Base-by-base conservation (phyloP, 2,113 vertebrate species). In the Indicator indicator region DNA sequence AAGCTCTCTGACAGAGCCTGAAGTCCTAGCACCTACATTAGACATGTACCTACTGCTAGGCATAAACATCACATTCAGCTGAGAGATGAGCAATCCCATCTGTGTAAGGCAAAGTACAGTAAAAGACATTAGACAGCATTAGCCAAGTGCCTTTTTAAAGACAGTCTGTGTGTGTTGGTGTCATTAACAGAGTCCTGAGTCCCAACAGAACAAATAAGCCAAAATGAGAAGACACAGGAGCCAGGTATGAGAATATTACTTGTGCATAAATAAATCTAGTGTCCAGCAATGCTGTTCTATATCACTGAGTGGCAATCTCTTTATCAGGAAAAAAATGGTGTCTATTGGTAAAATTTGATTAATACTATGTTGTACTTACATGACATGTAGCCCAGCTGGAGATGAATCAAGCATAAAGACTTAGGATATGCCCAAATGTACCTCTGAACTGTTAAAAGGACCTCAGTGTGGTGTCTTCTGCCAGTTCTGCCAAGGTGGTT, bases 261-360 rank as follows among this genome's bases (percentile, higher is more conserved):
- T 21, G 52, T 54, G 77, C 10, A 27, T 58, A 80, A 80, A 52
- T 17, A 20, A 87, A 32, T 21, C 40, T 56, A 42, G 32, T 6
- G 38, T 16, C 17, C 30, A 81, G 72, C 73, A 64, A 59, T 62
- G 26, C 13, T 59, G 40, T 21, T 24, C 27, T 82, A 0, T n/a
- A 62, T 69, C 14, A 59, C 42, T 72, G 26, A 82, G 50, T 63
- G 36, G 7, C 11, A 59, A 30, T 19, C 12, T 70, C 52, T 32
- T 56, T 68, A 64, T 4, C 0, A 0, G 42, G 13, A 0, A 3
- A 70, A 44, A 78, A 64, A 33, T 3, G 17, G 6, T 63, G 23
- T 69, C 58, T 44, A 16, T 50, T 54, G 46, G 12, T 62, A 82
- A 89, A 91, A 85, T 54, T 27, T 42, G 54, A 33, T 18, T 14